Evolutionary conservation across 2,797 vertebrate genomes (phyloP).

Genomic region (Chelonia mydas): DNA sequence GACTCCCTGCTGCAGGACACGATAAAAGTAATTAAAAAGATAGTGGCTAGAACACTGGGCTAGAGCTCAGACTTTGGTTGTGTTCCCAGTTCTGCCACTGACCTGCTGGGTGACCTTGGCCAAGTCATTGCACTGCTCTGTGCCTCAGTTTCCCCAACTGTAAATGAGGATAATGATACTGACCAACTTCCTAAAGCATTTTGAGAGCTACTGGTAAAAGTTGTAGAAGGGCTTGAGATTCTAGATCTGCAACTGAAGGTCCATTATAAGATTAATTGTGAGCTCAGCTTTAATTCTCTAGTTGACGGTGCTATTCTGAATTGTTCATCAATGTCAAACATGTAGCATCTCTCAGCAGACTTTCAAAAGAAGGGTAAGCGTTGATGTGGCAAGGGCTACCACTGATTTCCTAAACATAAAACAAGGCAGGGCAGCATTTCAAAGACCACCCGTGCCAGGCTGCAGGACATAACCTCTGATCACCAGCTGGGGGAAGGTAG

Average conservation of each 20-base stretch:
- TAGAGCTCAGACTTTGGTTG: background rate
- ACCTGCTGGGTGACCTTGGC: accelerated
- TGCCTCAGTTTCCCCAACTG: background rate
- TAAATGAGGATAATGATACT: background rate
- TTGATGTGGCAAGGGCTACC: background rate
- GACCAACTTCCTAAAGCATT: conserved; percentile 10
- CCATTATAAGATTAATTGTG: conserved; percentile 37
- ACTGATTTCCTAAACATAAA: conserved; percentile 53
- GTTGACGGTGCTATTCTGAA: background rate
- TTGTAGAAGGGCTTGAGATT: background rate
- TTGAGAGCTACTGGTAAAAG: conserved; percentile 2
- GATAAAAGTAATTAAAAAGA: background rate
- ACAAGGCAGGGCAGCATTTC: background rate
- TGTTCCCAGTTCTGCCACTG: accelerated
- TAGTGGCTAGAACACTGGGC: background rate
- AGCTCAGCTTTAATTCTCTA: background rate
- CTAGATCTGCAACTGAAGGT: background rate
- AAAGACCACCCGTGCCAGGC: accelerated
- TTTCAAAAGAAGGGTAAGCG: background rate
- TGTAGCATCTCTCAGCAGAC: conserved; percentile 26
- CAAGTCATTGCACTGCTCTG: background rate
- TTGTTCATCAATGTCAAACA: background rate
- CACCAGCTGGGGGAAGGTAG: background rate
- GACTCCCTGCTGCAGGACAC: accelerated
- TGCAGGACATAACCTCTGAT: accelerated